Evolutionary conservation across 2,113 vertebrate genomes (phyloP), one percentile per base, ranked within the genome.

Genomic region (Xiphias gladius): DNA sequence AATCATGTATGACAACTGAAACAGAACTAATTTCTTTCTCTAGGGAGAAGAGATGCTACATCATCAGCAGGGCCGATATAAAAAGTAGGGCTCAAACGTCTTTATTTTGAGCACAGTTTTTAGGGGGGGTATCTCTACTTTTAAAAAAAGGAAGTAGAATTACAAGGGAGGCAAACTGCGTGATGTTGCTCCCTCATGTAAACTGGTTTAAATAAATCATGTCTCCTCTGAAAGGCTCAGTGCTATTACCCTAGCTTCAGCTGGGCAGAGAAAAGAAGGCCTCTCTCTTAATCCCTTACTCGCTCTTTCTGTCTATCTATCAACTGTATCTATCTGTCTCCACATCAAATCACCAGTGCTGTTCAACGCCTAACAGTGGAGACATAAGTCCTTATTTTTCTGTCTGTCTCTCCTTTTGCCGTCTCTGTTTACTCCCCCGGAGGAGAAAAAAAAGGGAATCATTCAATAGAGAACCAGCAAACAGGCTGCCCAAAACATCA

Each of bases 181-280:
- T 85, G 80, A 82, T 77, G 68, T 74, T 77, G 73, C 81, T 92
- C 85, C 83, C 81, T 75, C 71, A 71, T 80, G 89, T 88, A 89
- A 83, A 88, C 76, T 13, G 74, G 30, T 84, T 82, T 92, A 80
- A 93, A 93, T 93, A 91, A 92, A 90, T 90, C 65, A 92, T 90
- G 76, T 69, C 61, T 79, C 35, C 55, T 74, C 80, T 90, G 84
- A 91, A 92, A 91, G 79, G 81, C 82, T 79, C 14, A 1, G 50
- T 17, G 75, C 57, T 77, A 20, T 81, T 83, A 65, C 67, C 78
- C 79, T 70, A 52, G 71, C 71, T 70, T 77, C 43, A 52, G 67
- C 41, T 37, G 43, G 39, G 35, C 66, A 62, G 52, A 78, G 55
- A 61, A 59, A 54, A 19, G 7, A 76, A 20, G n/a, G 39, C 39